Percentiles rank a stretch among this genome's conserved stretches.
These are phyloP conservation scores for Protomyctophum bolini DNA, from an alignment of 2,113 vertebrate species.

Conservation along the genomic window DNA sequence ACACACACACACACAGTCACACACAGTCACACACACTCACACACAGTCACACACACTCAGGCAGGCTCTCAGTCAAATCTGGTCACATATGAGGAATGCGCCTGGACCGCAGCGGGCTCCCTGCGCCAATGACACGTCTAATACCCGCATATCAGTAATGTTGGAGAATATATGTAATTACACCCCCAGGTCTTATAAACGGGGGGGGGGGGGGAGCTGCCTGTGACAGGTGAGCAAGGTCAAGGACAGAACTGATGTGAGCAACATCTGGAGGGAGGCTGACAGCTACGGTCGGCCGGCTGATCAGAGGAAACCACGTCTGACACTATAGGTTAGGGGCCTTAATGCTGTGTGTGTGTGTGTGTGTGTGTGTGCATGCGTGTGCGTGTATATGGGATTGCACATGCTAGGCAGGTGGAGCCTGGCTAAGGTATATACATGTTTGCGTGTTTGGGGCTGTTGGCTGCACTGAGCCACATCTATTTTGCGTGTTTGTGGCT, in stretches of 20 bases:
- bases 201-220: constrained; percentile 6
- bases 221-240: constrained; percentile 43
- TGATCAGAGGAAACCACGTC: constrained; percentile 32
- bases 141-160: no score
- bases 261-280: constrained; percentile 6
- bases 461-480: no score
- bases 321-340: not conserved
- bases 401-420: no score
- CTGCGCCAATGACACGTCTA: no score
- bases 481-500: no score
- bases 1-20: not conserved
- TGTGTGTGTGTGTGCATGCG: not conserved
- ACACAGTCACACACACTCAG: not conserved
- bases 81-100: not conserved
- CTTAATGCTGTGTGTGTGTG: not conserved
- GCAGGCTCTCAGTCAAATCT: no score
- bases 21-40: constrained; percentile 2
- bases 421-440: no score
- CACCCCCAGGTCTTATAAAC: constrained; percentile 13
- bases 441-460: no score
- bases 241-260: constrained; percentile 56
- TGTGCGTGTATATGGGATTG: no score
- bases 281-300: not conserved
- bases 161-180: no score
- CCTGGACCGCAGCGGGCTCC: no score